Base-by-base conservation (phyloP, 2,797 vertebrate species). In the Microctenopoma stevenorrisi region DNA sequence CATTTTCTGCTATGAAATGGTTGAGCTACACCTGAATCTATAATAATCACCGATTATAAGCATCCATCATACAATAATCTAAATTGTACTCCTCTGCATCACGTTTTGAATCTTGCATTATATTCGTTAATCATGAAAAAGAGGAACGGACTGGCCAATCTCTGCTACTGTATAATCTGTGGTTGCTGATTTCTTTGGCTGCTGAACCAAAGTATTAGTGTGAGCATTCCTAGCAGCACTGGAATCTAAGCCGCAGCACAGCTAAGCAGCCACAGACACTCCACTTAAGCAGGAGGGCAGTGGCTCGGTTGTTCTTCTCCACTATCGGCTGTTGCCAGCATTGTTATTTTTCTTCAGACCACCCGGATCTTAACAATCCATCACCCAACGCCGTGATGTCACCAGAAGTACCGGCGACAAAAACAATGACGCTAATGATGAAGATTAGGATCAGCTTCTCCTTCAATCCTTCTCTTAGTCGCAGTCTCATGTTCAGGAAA, bases 371-470 rank as follows among this genome's bases (percentile, higher is more conserved):
- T 43, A 8, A 35, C 38, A 38, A 84, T 88, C 86, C 85, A 83
- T 90, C 81, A 79, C 65, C 71, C 76, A 0, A 56, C 26, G 5
- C 0, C 15, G 57, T 83, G 78, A 89, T 63, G 85, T 91, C 87
- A 89, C 75, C 73, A 54, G 47, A 64, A 71, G 72, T 64, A 72
- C 67, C 48, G 83, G 86, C 71, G 82, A 86, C 72, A 46, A 91
- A 83, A 88, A 89, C 79, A 80, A 83, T 78, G 64, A 78, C 49
- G 64, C 71, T 84, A 86, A 86, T 83, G 78, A 73, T 60, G 33
- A 70, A 86, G 86, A 92, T 89, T 88, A 88, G 50, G 70, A 86
- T 90, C 88, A 43, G 69, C 49, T 58, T 76, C 77, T 64, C 68
- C 38, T 68, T 47, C 22, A 26, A 62, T 64, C 63, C 44, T 25